Conservation (phyloP, 2,113 vertebrate genomes). For the Podarcis muralis region DNA sequence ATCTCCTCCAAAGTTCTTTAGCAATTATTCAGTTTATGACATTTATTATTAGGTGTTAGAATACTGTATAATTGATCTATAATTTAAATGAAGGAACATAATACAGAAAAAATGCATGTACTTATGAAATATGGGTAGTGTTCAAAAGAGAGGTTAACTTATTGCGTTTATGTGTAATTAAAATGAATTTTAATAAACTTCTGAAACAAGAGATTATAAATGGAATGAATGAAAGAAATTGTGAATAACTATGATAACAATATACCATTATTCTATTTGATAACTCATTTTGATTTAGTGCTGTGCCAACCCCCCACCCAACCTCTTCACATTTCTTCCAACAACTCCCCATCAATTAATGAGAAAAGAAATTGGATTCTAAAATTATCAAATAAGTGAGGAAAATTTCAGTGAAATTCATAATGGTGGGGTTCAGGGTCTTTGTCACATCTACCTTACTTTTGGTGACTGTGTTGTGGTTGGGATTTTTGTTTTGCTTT, state of each 20-base stretch:
- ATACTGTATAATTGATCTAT: not conserved
- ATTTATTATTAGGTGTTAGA: not conserved
- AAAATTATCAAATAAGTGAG: too few species aligned
- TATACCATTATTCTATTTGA: not conserved
- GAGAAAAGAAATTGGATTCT: too few species aligned
- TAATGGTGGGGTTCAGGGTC: too few species aligned
- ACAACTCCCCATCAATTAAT: too few species aligned
- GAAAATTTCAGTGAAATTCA: too few species aligned
- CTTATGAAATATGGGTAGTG: not conserved
- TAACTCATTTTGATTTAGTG: not conserved
- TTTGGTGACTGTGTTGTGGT: too few species aligned
- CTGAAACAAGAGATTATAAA: not conserved
- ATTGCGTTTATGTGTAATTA: not conserved
- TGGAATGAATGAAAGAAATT: not conserved
- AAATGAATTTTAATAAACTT: not conserved
- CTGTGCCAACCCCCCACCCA: not conserved
- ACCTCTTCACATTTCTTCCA: too few species aligned
- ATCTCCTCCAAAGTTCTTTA: not conserved
- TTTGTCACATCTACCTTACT: too few species aligned
- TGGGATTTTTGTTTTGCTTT: too few species aligned
- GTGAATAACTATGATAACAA: not conserved
- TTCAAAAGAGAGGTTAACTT: conserved; percentile 2
- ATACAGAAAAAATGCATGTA: not conserved
- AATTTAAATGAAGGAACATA: conserved; percentile 1
- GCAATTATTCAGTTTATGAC: not conserved